Conservation (phyloP, 1,140 invertebrate species). For the Globodera rostochiensis region DNA sequence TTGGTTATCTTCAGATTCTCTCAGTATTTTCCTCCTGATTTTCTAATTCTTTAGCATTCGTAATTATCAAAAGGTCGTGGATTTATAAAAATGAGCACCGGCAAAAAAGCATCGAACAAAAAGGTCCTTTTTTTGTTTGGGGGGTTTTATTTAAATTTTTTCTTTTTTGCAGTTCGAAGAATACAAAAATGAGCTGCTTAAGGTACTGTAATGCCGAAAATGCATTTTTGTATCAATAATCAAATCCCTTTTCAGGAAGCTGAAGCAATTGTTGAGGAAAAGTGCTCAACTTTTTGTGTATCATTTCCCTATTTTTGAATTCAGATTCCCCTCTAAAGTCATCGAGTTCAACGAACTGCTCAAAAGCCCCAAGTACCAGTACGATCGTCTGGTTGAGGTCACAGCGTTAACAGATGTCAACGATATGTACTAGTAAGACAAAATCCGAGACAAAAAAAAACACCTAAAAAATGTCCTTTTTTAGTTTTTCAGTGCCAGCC, state of each 20-base stretch:
- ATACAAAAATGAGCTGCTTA: neutral
- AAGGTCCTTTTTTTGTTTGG: neutral
- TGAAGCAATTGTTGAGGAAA: slow-evolving; percentile 39
- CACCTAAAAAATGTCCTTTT: neutral
- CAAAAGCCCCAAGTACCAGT: slow-evolving; percentile 36
- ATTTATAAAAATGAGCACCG: no score
- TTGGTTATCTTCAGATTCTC: no score
- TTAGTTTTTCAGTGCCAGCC: slow-evolving; percentile 65
- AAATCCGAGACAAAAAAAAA: no score
- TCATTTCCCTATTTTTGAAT: neutral
- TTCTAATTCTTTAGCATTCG: no score
- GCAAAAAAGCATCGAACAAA: neutral
- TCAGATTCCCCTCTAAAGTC: slow-evolving; percentile 27
- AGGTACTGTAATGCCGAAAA: neutral
- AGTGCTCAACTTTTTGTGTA: neutral
- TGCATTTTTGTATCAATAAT: neutral
- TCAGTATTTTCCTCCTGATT: no score
- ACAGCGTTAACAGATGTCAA: neutral
- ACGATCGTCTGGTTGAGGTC: slow-evolving; percentile 34
- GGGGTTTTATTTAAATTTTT: no score
- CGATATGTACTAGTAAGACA: neutral
- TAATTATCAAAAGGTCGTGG: no score
- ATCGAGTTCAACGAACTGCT: slow-evolving; percentile 42
- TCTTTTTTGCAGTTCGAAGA: neutral
- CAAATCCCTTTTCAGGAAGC: slow-evolving; percentile 28